Conservation (phyloP, 2,888 invertebrate species). For the Drosophila tanythrix region DNA sequence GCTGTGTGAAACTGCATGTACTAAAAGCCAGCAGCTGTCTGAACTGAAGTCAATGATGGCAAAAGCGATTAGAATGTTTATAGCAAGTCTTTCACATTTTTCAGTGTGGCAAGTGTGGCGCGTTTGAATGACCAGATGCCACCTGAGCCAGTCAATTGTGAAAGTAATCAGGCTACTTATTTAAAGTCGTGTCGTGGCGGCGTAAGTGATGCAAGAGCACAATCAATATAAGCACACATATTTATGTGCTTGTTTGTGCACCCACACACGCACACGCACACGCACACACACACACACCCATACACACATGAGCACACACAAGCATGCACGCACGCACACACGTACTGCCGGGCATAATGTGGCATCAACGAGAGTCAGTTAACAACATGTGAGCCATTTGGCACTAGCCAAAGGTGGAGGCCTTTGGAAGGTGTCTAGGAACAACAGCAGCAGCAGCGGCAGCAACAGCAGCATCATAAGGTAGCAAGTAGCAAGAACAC, state of each 20-base stretch:
- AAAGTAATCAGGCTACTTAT: constrained; percentile 58
- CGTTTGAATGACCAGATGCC: constrained; percentile 29
- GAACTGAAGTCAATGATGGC: background rate
- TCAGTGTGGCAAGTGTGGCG: constrained; percentile 3
- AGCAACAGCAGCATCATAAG: background rate
- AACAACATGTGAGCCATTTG: constrained; percentile 53
- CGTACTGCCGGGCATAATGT: constrained; percentile 44
- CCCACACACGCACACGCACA: constrained; percentile 17
- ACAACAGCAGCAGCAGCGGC: background rate
- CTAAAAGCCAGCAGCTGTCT: background rate
- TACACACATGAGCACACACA: constrained; percentile 7
- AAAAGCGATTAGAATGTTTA: background rate
- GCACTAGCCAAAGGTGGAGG: constrained; percentile 18
- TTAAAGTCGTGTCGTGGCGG: constrained; percentile 35
- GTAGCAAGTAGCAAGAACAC: background rate
- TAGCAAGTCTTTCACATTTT: background rate
- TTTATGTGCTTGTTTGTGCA: constrained; percentile 20
- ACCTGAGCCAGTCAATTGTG: constrained; percentile 45
- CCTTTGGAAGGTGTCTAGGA: constrained; percentile 44
- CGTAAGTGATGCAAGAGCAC: constrained; percentile 35
- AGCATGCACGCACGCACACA: constrained; percentile 19
- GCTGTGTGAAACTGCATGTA: background rate
- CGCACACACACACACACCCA: constrained; percentile 4
- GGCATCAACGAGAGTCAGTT: constrained; percentile 52
- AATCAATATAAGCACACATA: constrained; percentile 27